These are phyloP conservation scores for Tonatia bakeri DNA, from an alignment of 2,113 vertebrate genomes.

Conservation along the genomic window DNA sequence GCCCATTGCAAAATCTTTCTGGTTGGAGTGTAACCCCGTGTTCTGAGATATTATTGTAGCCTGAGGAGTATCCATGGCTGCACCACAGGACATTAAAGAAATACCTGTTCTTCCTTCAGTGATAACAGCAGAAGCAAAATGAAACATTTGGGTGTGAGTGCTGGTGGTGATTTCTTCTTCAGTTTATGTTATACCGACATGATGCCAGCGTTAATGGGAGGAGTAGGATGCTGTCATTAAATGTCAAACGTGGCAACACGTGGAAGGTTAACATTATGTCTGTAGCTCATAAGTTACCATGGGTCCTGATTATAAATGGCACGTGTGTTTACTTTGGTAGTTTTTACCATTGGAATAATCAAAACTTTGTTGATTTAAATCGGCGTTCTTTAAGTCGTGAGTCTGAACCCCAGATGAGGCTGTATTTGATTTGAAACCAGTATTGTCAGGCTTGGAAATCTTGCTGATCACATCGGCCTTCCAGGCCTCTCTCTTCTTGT, in stretches of 20 bases:
- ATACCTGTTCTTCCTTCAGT: not conserved
- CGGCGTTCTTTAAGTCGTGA: not conserved
- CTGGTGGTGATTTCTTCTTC: constrained; percentile 20
- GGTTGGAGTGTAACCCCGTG: not conserved
- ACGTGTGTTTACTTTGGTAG: not conserved
- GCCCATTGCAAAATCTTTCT: not conserved
- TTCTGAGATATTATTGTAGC: not conserved
- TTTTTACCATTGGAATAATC: not conserved
- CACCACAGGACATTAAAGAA: not conserved
- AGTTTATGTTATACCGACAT: not conserved
- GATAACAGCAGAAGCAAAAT: not conserved
- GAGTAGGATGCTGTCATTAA: not conserved
- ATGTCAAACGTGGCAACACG: not conserved
- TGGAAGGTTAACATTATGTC: not conserved
- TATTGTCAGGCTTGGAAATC: not conserved
- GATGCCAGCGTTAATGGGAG: not conserved
- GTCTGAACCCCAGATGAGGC: not conserved
- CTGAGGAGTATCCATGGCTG: not conserved
- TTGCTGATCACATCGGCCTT: not conserved
- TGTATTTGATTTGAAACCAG: not conserved
- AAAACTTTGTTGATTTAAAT: not conserved
- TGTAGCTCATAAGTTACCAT: not conserved
- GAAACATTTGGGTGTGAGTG: not conserved
- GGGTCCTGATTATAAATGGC: not conserved
- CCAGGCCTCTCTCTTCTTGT: not conserved